Percentiles rank a stretch among this genome's conserved stretches.
phyloP scores from a whole-genome alignment of 2,888 invertebrate species.

The Scaptomyza reducta region DNA sequence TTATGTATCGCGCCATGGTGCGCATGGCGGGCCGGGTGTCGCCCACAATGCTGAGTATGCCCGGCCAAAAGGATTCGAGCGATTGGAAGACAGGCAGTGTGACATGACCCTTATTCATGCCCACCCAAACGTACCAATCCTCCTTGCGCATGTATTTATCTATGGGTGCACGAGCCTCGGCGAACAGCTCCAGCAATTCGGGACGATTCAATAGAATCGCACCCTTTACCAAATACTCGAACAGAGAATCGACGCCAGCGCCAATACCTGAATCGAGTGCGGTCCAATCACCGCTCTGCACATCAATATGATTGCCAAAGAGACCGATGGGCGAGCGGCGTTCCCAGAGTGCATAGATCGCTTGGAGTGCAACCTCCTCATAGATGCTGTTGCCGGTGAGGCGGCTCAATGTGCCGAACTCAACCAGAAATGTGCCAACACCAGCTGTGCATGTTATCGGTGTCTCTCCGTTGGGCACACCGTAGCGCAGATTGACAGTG shows the following conservation, averaged over 20 bases:
- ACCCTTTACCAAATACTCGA: constrained; percentile 99
- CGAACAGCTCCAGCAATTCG: constrained; percentile 95
- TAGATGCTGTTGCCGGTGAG: constrained; percentile 97
- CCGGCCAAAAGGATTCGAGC: constrained; percentile 99
- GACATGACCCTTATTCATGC: constrained; percentile 97
- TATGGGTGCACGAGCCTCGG: constrained; percentile 90
- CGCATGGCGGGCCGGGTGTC: constrained; percentile 96
- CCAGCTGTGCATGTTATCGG: constrained; percentile 99
- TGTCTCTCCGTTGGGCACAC: constrained; percentile 97
- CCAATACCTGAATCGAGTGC: constrained; percentile 99
- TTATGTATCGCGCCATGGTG: constrained; percentile 97
- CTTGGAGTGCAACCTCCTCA: constrained; percentile 97
- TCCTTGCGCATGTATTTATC: constrained; percentile 95
- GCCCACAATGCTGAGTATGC: constrained; percentile 93
- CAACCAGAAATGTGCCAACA: constrained; percentile 97
- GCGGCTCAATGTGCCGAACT: constrained; percentile 96
- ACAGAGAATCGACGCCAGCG: constrained; percentile 98
- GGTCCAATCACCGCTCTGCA: constrained; percentile 97
- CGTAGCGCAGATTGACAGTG: constrained; percentile 95
- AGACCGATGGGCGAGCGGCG: constrained; percentile 94
- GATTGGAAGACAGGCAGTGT: constrained; percentile 99
- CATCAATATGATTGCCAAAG: constrained; percentile 98
- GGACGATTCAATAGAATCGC: constrained; percentile 95
- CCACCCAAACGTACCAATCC: constrained; percentile 99
- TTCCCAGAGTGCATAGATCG: constrained; percentile 94